phyloP scores from a whole-genome alignment of 2,888 invertebrate species.

The Euspilapteryx auroguttella region DNA sequence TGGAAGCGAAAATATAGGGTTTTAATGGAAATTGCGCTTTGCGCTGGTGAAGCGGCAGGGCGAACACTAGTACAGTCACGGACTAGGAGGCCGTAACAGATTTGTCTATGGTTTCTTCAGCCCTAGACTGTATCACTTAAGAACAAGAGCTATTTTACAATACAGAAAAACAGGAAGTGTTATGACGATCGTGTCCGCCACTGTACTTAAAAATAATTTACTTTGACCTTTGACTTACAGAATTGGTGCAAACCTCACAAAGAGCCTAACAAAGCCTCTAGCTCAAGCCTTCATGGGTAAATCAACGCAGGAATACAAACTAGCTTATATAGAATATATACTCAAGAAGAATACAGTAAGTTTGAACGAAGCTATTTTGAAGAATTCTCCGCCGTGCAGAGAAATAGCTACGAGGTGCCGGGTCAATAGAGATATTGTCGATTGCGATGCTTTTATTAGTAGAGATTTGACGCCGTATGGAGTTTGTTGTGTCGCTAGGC shows the following conservation, averaged over 20 bases:
- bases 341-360: slow-evolving; percentile 17
- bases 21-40: too few species aligned
- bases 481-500: slow-evolving; percentile 20
- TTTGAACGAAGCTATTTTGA: slow-evolving; percentile 17
- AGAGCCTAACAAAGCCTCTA: slow-evolving; percentile 1
- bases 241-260: slow-evolving; percentile 13
- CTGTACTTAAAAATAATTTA: too few species aligned
- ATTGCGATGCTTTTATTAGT: slow-evolving; percentile 22
- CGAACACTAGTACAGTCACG: too few species aligned
- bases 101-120: too few species aligned
- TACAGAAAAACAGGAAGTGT: too few species aligned
- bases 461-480: slow-evolving; percentile 25
- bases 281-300: slow-evolving; percentile 17
- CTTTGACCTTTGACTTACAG: too few species aligned
- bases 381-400: slow-evolving; percentile 6
- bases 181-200: too few species aligned
- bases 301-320: slow-evolving; percentile 11
- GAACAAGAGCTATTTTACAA: too few species aligned
- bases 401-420: not conserved
- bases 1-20: too few species aligned
- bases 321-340: slow-evolving; percentile 17
- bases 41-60: too few species aligned
- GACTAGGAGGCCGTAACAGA: too few species aligned
- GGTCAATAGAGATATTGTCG: slow-evolving; percentile 2
- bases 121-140: too few species aligned